Base-by-base conservation (phyloP, 2,113 vertebrate species). In the Melanotaenia duboulayi region DNA sequence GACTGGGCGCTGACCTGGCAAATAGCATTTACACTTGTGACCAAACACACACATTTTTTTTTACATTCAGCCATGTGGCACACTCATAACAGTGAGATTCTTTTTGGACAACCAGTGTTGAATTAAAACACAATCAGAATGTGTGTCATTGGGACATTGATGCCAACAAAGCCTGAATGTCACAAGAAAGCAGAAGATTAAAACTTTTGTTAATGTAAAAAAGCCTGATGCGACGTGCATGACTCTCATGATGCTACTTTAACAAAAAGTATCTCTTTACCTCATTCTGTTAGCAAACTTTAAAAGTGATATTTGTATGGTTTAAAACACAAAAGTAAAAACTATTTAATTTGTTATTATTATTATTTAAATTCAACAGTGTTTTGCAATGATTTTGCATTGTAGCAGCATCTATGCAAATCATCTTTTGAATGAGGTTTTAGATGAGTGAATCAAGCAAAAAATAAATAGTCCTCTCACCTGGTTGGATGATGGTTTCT, bases 21-120 rank as follows among this genome's bases (percentile, higher is more conserved):
- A 44, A 13, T 62, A 46, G 59, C 35, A 46, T 69, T n/a, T 81
- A 82, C 35, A 46, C 44, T 55, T 51, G 24, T 20, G 10, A 25
- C 58, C 55, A 54, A 32, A 62, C 28, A 73, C 68, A 80, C 28
- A 71, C 39, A 44, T 65, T 54, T 37, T 28, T 70, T 37, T 40
- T 68, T 28, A 35, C 35, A 50, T 51, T 48, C 23, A 63, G 40
- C 71, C 82, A 83, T 82, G 76, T 82, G 84, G 79, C 37, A 57
- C 35, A 60, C 55, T 78, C 82, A 87, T 91, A 87, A 90, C 32
- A 60, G 12, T 57, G 64, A 76, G 59, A 66, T 73, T 64, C 70
- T 68, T 56, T 72, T 50, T 69, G 65, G 22, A 62, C 82, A 87
- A 91, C 91, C 85, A 91, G 90, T 54, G 66, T 74, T 62, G 56